These are phyloP conservation scores for Xylocopa sonorina DNA, from an alignment of 1,140 invertebrate species.

Conservation along the genomic window DNA sequence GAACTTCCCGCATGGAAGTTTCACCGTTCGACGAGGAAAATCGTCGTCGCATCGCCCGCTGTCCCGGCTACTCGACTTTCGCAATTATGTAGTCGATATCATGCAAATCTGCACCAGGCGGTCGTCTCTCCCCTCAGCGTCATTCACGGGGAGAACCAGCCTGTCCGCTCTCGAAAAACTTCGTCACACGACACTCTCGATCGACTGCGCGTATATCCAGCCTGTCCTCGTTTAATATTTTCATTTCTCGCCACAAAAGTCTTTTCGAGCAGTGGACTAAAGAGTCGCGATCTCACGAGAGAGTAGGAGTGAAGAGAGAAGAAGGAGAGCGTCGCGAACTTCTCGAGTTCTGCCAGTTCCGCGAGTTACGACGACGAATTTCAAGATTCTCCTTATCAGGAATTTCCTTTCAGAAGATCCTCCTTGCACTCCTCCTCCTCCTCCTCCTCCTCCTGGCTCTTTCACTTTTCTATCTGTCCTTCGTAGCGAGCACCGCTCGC, in stretches of 20 bases:
- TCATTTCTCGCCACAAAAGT: too few relatives aligned
- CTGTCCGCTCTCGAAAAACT: neutral
- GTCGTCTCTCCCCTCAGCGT: neutral
- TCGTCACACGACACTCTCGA: neutral
- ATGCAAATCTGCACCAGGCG: conserved; percentile 49
- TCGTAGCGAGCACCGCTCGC: neutral
- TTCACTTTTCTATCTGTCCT: too few relatives aligned
- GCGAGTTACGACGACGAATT: too few relatives aligned
- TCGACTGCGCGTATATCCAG: neutral
- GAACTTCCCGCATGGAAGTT: conserved; percentile 44
- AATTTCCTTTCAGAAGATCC: neutral
- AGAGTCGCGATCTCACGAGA: too few relatives aligned
- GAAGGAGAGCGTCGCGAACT: neutral
- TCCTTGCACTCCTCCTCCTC: neutral
- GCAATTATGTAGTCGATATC: conserved; percentile 68
- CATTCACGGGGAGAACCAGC: conserved; percentile 4
- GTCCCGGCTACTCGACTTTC: conserved; percentile 20
- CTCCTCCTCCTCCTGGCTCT: too few relatives aligned
- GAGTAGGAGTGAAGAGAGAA: neutral
- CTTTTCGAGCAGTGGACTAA: neutral
- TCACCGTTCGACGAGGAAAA: conserved; percentile 40
- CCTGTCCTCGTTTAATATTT: too few relatives aligned
- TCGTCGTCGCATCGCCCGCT: conserved; percentile 17
- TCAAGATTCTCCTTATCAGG: neutral
- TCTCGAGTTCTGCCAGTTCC: too few relatives aligned